Evolutionary conservation across 1,140 invertebrate species (phyloP), one percentile per base, ranked within the genome.

Genomic region (Bombus huntii): DNA sequence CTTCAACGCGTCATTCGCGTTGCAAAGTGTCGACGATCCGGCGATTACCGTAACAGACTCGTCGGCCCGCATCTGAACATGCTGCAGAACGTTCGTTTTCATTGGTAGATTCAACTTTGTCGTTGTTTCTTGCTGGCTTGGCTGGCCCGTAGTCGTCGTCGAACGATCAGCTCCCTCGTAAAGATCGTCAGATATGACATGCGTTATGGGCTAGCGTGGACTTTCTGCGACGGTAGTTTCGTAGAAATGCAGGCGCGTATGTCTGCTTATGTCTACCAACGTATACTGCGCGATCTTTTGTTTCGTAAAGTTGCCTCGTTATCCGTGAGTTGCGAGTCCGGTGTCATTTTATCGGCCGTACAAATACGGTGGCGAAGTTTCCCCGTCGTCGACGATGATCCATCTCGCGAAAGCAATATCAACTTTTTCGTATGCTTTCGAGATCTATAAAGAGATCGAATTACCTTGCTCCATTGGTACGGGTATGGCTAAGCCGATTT

Each of bases 131-230:
- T 81, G 86, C 81, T 70, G 87, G 57, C 65, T 47, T 87, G 31
- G 42, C 74, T 5, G n/a, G 44, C 44, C 31, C 68, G 28, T 47
- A 9, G 73, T n/a, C 73, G 79, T 87, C 86, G 86, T 53, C 76
- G 47, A 80, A 79, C 81, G 89, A 89, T 87, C 86, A 85, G 81
- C 82, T 83, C 42, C 59, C 74, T 90, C 89, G 86, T 90, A 90
- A 90, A 90, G 89, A 90, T 90, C 78, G 47, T 15, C 70, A 72
- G 85, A 89, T 89, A 90, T 80, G 88, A 82, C 77, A 78, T 66
- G 80, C 68, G 87, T 73, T 77, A 80, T 68, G 39, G 66, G 47
- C 70, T 70, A 42, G 53, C 15, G 65, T 34, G 85, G 47, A 72
- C 53, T 88, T 86, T 88, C 83, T 47, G 81, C 81, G 66, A 71